A percentile compares a stretch with the other conserved stretches of the same genome.
phyloP scores from a whole-genome alignment of 2,113 vertebrate species.

The Columbina picui region DNA sequence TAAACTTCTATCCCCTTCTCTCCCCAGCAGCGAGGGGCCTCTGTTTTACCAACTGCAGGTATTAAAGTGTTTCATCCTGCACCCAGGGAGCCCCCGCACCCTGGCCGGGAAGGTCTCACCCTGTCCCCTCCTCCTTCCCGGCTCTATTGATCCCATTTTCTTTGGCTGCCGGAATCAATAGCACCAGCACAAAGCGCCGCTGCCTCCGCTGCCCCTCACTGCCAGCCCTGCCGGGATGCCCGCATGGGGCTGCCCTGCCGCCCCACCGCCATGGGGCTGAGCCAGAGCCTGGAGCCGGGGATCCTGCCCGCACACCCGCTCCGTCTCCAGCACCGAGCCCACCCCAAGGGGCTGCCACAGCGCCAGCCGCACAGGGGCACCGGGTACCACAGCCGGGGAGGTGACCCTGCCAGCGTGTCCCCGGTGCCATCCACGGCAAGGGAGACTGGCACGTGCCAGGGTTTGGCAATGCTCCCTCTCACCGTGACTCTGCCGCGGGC shows the following conservation, averaged over 20 bases:
- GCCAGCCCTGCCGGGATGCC: neutral
- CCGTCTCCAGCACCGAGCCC: rapidly evolving
- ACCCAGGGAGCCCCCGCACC: neutral
- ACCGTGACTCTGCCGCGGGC: rapidly evolving
- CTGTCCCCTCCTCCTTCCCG: neutral
- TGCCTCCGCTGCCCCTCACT: neutral
- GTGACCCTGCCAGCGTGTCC: neutral
- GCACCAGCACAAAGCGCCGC: neutral
- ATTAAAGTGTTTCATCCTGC: neutral
- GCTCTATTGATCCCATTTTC: slow-evolving; percentile 26
- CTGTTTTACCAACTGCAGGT: slow-evolving; percentile 50
- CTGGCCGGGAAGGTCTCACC: neutral
- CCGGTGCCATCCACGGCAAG: neutral
- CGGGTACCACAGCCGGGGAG: neutral
- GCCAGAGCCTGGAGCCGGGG: rapidly evolving
- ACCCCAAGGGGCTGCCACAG: rapidly evolving
- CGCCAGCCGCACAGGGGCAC: rapidly evolving
- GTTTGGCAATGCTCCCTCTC: neutral
- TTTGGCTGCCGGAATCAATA: neutral
- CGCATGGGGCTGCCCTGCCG: neutral
- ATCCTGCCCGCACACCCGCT: rapidly evolving
- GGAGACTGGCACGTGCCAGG: neutral
- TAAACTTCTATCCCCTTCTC: slow-evolving; percentile 72
- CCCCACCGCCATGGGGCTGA: neutral
- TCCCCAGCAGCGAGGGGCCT: neutral